Conservation (phyloP, 2,797 vertebrate species). For the Smutsia temminckii region DNA sequence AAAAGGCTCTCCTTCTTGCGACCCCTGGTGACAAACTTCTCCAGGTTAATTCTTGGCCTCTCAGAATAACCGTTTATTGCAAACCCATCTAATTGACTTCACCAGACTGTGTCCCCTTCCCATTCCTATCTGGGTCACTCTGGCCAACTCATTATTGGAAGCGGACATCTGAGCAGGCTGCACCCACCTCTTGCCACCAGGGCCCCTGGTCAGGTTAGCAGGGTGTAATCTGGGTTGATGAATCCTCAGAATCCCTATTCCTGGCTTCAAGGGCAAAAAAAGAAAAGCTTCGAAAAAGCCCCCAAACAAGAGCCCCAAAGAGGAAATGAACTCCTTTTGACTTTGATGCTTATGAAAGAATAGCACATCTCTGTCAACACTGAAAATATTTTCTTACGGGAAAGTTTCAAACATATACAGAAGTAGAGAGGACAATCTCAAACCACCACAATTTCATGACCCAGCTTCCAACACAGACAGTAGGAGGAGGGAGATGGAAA, state of each 20-base stretch:
- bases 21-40: slow-evolving; percentile 73
- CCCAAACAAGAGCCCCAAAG: background rate
- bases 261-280: background rate
- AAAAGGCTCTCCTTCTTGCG: slow-evolving; percentile 75
- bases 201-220: slow-evolving; percentile 48
- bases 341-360: background rate
- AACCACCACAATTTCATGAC: background rate
- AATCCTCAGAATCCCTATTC: background rate
- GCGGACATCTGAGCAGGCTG: slow-evolving; percentile 70
- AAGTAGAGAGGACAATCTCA: background rate
- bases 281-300: background rate
- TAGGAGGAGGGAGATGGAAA: background rate
- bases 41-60: slow-evolving; percentile 78
- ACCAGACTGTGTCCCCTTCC: slow-evolving; percentile 74
- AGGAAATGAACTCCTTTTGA: background rate
- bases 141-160: slow-evolving; percentile 74
- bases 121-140: slow-evolving; percentile 66
- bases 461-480: background rate
- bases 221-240: background rate
- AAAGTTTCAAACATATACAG: background rate
- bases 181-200: background rate
- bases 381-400: background rate
- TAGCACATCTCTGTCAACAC: rapidly evolving
- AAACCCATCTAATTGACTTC: slow-evolving; percentile 80
- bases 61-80: slow-evolving; percentile 78